These are phyloP conservation scores for Beris chalybata DNA, from an alignment of 2,888 invertebrate genomes.

Conservation along the genomic window DNA sequence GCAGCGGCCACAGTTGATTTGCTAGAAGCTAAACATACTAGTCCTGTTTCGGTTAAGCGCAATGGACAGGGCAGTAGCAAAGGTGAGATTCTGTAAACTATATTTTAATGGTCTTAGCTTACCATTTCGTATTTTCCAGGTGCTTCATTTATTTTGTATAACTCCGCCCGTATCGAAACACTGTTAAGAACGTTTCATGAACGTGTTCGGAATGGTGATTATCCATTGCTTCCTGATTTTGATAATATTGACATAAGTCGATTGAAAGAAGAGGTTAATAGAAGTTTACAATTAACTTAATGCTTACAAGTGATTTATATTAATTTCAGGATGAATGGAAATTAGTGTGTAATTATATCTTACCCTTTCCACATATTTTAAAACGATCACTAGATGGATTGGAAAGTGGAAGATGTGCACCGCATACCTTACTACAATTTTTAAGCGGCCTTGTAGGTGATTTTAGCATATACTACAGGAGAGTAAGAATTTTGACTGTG, in stretches of 20 bases:
- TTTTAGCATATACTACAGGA: constrained; percentile 76
- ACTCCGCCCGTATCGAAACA: constrained; percentile 71
- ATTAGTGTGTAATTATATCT: constrained; percentile 67
- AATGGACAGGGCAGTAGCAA: constrained; percentile 50
- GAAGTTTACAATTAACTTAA: constrained; percentile 5
- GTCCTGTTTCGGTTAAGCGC: constrained; percentile 60
- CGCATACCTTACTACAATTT: constrained; percentile 68
- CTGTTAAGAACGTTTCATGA: constrained; percentile 66
- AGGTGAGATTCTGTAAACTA: constrained; percentile 39
- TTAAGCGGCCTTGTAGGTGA: constrained; percentile 65
- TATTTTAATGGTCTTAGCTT: not conserved
- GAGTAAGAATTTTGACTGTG: constrained; percentile 70
- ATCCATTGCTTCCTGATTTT: constrained; percentile 64
- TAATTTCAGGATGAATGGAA: constrained; percentile 73
- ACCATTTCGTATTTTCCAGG: constrained; percentile 56
- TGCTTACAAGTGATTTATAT: constrained; percentile 24
- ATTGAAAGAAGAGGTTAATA: constrained; percentile 65
- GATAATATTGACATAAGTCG: constrained; percentile 64
- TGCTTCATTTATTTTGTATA: constrained; percentile 75
- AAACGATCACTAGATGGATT: constrained; percentile 59
- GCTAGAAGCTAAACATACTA: constrained; percentile 65
- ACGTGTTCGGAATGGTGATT: constrained; percentile 59
- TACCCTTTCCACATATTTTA: constrained; percentile 66
- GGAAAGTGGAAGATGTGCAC: constrained; percentile 60
- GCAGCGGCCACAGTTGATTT: constrained; percentile 71